Evolutionary conservation across 2,888 invertebrate species (phyloP), one percentile per base, ranked within the genome.

Genomic region (Luffia ferchaultella): DNA sequence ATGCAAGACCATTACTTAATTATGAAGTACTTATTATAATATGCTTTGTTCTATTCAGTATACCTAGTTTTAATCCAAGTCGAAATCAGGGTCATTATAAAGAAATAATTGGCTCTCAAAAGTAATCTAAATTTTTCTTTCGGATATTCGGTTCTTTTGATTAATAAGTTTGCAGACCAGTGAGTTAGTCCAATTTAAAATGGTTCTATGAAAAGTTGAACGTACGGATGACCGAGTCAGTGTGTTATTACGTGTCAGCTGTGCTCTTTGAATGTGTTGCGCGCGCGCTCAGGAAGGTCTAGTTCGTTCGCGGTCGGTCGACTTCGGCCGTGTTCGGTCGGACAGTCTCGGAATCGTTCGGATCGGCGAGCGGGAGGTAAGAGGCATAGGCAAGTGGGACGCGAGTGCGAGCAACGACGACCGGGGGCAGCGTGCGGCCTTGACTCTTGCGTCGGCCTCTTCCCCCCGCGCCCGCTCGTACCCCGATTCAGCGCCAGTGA

Each of bases 351-450:
- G 58, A 71, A 78, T 73, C 65, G 76, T 76, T 79, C 77, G 62
- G 58, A 54, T 20, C 20, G n/a, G 56, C 60, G 52, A 54, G 62
- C 61, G 75, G 75, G 76, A 72, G 75, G 76, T 77, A 77, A 74
- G 46, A 50, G 18, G 46, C n/a, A 19, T 20, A 40, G 50, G 42
- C 50, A 40, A 50, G 76, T 75, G 76, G 76, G 75, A 72, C 76
- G 77, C 48, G 48, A 41, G 30, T 12, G 30, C 78, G 87, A 94
- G n/a, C n/a, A n/a, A 92, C 88, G 94, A 93, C 79, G 93, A 90
- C 73, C 82, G 87, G 86, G 88, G 88, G 88, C 89, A 89, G 85
- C 88, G 88, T 86, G 89, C 88, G 89, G 86, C 89, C 89, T 89
- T 89, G 89, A 89, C 89, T 89, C 87, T 84, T 79, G 73, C 69